phyloP scores from a whole-genome alignment of 30 jellyfish, hydroid and myxozoan species.

The Catostylus mosaicus region DNA sequence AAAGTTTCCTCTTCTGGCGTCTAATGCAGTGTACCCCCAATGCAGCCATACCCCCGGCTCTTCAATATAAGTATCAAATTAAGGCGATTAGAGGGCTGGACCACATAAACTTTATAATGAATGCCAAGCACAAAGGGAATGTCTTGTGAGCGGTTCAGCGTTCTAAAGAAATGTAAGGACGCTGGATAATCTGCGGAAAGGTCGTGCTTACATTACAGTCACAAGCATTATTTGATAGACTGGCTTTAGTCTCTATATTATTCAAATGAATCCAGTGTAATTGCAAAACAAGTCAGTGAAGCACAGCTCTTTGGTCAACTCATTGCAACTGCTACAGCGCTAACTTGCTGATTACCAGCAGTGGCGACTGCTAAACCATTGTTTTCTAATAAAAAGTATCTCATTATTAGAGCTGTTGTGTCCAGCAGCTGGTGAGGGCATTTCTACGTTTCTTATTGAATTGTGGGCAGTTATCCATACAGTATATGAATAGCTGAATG shows the following conservation, averaged over 20 bases:
- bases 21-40: too few species aligned
- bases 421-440: too few species aligned
- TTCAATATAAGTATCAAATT: background rate
- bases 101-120: background rate
- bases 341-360: too few species aligned
- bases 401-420: too few species aligned
- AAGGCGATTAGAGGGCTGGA: constrained; percentile 2
- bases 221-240: background rate
- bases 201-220: background rate
- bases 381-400: too few species aligned
- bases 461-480: too few species aligned
- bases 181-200: background rate
- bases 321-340: too few species aligned
- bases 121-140: background rate
- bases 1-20: too few species aligned
- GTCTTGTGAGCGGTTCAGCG: background rate
- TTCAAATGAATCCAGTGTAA: background rate
- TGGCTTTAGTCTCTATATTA: background rate
- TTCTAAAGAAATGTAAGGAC: background rate
- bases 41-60: background rate
- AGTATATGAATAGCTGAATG: too few species aligned
- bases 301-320: background rate
- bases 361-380: too few species aligned
- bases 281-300: background rate
- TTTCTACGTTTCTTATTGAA: too few species aligned